These are phyloP conservation scores for Drosophila hawaiiensis DNA, from an alignment of 2,888 invertebrate species.

Conservation along the genomic window DNA sequence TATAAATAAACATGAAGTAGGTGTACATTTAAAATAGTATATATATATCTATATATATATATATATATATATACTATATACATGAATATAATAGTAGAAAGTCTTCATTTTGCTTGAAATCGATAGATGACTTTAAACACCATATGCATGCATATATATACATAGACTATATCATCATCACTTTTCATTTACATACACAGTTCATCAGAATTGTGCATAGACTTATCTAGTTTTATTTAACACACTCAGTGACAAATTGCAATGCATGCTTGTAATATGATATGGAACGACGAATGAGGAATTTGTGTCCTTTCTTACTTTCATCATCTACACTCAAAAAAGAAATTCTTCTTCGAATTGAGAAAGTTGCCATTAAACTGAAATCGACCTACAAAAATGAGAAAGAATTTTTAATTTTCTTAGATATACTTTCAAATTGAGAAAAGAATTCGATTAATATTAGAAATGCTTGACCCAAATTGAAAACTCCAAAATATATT, in stretches of 20 bases:
- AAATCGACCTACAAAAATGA: not conserved
- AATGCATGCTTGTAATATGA: conserved; percentile 26
- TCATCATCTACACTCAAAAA: not conserved
- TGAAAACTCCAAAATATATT: not conserved
- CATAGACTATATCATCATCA: not conserved
- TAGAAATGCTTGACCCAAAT: not conserved
- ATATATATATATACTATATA: conserved; percentile 5
- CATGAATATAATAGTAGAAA: conserved; percentile 26
- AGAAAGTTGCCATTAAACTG: too few relatives aligned
- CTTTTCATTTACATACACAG: conserved; percentile 22
- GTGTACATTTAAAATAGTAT: conserved; percentile 20
- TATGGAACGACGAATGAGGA: conserved; percentile 21
- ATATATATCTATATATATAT: not conserved
- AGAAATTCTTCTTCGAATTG: not conserved
- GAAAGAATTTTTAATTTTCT: not conserved
- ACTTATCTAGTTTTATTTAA: conserved; percentile 13
- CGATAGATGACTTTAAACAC: conserved; percentile 29
- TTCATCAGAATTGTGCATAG: conserved; percentile 12
- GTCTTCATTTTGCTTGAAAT: conserved; percentile 60
- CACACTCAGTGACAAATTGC: conserved; percentile 27
- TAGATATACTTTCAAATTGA: not conserved
- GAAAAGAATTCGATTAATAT: not conserved
- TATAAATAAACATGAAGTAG: not conserved
- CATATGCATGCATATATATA: conserved; percentile 10
- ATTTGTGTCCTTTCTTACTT: not conserved